A percentile compares a stretch with the other conserved stretches of the same genome.
These are phyloP conservation scores for Morphnarchus princeps DNA, from an alignment of 2,113 vertebrate species.

Conservation along the genomic window DNA sequence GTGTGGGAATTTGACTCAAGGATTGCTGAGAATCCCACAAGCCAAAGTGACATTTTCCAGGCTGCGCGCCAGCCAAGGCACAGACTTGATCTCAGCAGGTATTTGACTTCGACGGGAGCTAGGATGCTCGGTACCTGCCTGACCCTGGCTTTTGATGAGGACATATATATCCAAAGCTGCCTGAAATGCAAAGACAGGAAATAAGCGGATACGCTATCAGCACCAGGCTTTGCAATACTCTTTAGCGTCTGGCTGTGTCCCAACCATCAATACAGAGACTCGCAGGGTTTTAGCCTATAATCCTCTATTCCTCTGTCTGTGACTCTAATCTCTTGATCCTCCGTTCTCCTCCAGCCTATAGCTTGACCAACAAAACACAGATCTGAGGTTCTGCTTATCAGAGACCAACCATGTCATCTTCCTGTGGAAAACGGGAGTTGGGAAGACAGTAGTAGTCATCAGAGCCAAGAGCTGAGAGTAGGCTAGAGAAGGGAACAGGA, in stretches of 20 bases:
- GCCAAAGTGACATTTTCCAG: constrained; percentile 32
- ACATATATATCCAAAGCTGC: not conserved
- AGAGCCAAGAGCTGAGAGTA: not conserved
- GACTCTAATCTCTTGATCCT: constrained; percentile 55
- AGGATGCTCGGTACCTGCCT: constrained; percentile 3
- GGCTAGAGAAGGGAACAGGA: constrained; percentile 39
- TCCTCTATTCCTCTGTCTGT: constrained; percentile 51
- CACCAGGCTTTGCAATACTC: constrained; percentile 38
- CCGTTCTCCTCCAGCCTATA: not conserved
- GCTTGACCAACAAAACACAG: constrained; percentile 33
- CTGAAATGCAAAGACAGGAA: constrained; percentile 26
- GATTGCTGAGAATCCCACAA: constrained; percentile 17
- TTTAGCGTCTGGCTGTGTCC: constrained; percentile 15
- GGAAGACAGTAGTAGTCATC: not conserved
- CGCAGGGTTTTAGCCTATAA: constrained; percentile 44
- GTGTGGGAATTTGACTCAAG: constrained; percentile 42
- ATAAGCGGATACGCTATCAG: constrained; percentile 51
- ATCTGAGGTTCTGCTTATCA: not conserved
- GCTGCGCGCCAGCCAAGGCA: not conserved
- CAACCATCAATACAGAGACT: constrained; percentile 60
- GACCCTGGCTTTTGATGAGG: constrained; percentile 37
- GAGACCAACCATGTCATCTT: not conserved
- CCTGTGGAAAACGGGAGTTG: constrained; percentile 10
- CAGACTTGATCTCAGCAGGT: constrained; percentile 48
- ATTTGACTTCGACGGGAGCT: constrained; percentile 1